phyloP scores from a whole-genome alignment of 2,888 invertebrate genomes.

The Spodoptera picta region DNA sequence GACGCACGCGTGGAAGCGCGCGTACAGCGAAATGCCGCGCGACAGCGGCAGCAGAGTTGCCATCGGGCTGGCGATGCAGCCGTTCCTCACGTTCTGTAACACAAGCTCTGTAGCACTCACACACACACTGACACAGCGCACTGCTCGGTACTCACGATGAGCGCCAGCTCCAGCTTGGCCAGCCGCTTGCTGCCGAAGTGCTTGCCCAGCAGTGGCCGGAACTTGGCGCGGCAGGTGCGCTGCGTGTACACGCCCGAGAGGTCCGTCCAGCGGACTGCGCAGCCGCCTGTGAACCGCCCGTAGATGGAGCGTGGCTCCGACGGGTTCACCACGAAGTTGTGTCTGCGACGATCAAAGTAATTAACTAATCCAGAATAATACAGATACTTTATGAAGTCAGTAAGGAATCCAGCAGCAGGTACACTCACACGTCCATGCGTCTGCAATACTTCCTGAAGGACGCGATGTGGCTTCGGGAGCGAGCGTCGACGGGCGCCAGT shows the following conservation, averaged over 20 bases:
- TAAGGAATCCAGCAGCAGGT: background rate
- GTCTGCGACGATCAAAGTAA: slow-evolving; percentile 44
- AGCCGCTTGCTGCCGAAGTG: slow-evolving; percentile 71
- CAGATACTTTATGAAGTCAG: too few relatives aligned
- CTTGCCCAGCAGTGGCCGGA: slow-evolving; percentile 65
- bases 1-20: slow-evolving; percentile 29
- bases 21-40: slow-evolving; percentile 20
- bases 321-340: slow-evolving; percentile 55
- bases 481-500: slow-evolving; percentile 67
- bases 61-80: slow-evolving; percentile 22
- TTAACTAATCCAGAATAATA: too few relatives aligned
- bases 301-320: slow-evolving; percentile 66
- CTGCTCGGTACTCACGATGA: slow-evolving; percentile 24
- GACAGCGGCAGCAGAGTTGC: slow-evolving; percentile 19
- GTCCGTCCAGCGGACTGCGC: slow-evolving; percentile 78
- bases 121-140: too few relatives aligned
- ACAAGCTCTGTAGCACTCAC: slow-evolving; percentile 5
- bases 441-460: slow-evolving; percentile 74
- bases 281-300: slow-evolving; percentile 80
- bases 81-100: background rate
- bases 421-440: slow-evolving; percentile 70
- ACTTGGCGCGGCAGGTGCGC: slow-evolving; percentile 70
- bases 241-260: slow-evolving; percentile 77
- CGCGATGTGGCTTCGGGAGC: slow-evolving; percentile 64
- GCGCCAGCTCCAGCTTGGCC: slow-evolving; percentile 45